A percentile compares a stretch with the other conserved stretches of the same genome.
Conservation (phyloP, 2,113 vertebrate genomes). For the Polypterus senegalus region DNA sequence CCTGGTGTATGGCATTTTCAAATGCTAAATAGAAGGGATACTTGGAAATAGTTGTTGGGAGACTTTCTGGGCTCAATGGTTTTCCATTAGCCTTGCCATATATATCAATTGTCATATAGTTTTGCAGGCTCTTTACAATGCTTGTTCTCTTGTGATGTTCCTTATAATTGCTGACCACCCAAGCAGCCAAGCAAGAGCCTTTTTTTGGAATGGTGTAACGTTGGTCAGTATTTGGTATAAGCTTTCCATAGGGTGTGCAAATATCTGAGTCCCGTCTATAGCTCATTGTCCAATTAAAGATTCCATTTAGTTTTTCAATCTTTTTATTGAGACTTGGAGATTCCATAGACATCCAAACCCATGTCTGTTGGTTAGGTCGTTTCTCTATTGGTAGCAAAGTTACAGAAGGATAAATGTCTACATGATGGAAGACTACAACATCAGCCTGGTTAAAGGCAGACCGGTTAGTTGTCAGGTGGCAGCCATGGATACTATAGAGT, state of each 20-base stretch:
- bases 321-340: constrained; percentile 56
- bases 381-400: constrained; percentile 33
- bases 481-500: constrained; percentile 38
- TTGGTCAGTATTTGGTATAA: constrained; percentile 23
- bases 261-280: constrained; percentile 70
- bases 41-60: constrained; percentile 18
- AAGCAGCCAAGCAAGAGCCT: constrained; percentile 47
- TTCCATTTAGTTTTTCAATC: constrained; percentile 32
- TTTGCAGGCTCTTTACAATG: constrained; percentile 37
- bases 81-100: constrained; percentile 28
- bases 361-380: constrained; percentile 46
- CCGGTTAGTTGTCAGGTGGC: constrained; percentile 45
- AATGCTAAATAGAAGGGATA: constrained; percentile 67
- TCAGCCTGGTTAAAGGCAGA: constrained; percentile 34
- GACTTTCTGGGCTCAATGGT: constrained; percentile 1
- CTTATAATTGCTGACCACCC: constrained; percentile 52
- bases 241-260: constrained; percentile 63
- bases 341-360: constrained; percentile 79
- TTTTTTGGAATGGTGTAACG: constrained; percentile 34
- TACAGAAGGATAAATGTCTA: constrained; percentile 33
- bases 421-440: constrained; percentile 68
- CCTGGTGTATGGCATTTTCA: constrained; percentile 52
- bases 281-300: constrained; percentile 82
- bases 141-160: constrained; percentile 15
- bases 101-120: constrained; percentile 32